Percentiles rank a stretch among this genome's conserved stretches.
Conservation (phyloP, 2,797 vertebrate genomes). For the Phrynocephalus guinanensis region DNA sequence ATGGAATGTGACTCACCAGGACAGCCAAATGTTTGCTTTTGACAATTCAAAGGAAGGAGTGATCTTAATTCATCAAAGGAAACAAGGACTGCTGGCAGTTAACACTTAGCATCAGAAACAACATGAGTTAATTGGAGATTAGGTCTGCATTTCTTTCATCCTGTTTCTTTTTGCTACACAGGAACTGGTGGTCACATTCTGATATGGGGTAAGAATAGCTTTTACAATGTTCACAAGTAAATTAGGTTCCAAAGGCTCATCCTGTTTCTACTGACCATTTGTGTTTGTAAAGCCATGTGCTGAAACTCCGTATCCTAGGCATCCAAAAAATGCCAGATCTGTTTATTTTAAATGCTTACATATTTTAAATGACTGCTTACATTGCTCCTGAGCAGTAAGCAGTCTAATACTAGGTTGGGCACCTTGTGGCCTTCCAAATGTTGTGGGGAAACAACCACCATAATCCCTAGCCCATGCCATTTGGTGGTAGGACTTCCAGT, state of each 20-base stretch:
- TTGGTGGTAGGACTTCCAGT: not conserved
- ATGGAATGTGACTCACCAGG: constrained; percentile 17
- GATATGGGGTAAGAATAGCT: not conserved
- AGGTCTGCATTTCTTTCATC: constrained; percentile 61
- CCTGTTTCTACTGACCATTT: constrained; percentile 1
- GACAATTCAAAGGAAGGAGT: constrained; percentile 69
- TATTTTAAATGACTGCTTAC: too few relatives aligned
- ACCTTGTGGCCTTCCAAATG: not conserved
- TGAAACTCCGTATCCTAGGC: not conserved
- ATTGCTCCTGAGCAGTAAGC: too few relatives aligned
- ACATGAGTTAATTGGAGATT: not conserved
- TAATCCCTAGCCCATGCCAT: not conserved
- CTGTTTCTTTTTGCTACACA: constrained; percentile 57
- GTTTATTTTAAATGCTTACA: too few relatives aligned
- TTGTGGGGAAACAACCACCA: not conserved
- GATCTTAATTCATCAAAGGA: constrained; percentile 65
- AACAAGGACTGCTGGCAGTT: constrained; percentile 56
- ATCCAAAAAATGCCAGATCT: not conserved
- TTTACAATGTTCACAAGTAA: not conserved
- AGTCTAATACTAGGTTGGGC: too few relatives aligned
- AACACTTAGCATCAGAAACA: constrained; percentile 37
- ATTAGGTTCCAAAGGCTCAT: not conserved
- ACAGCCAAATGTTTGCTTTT: constrained; percentile 64
- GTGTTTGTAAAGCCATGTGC: not conserved
- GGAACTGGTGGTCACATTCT: constrained; percentile 37